phyloP scores from a whole-genome alignment of 2,888 invertebrate species.

The Nasonovia ribisnigri region DNA sequence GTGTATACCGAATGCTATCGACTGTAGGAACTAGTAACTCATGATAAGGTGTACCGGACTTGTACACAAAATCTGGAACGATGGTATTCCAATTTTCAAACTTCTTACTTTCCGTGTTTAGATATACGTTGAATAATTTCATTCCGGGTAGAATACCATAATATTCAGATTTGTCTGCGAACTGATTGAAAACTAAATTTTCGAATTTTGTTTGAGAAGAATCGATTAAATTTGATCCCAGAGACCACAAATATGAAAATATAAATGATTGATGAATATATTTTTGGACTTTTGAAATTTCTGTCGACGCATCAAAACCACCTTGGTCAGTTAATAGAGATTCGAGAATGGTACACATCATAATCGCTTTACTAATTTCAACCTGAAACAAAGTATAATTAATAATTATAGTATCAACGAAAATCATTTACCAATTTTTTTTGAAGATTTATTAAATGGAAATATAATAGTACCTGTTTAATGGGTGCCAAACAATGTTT shows the following conservation, averaged over 20 bases:
- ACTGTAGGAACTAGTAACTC: constrained; percentile 91
- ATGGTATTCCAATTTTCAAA: constrained; percentile 86
- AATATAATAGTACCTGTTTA: constrained; percentile 75
- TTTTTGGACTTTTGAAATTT: constrained; percentile 74
- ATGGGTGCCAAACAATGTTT: constrained; percentile 81
- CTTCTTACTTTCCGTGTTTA: constrained; percentile 78
- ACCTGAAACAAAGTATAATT: constrained; percentile 74
- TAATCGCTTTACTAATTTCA: constrained; percentile 84
- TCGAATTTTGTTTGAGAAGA: constrained; percentile 80
- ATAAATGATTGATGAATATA: constrained; percentile 84
- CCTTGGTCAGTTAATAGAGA: constrained; percentile 77
- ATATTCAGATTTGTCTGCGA: constrained; percentile 78
- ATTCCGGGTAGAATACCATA: constrained; percentile 70
- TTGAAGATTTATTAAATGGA: background rate
- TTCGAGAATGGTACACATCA: constrained; percentile 81
- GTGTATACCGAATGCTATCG: constrained; percentile 91
- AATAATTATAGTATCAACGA: background rate
- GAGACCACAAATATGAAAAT: constrained; percentile 86
- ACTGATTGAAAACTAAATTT: constrained; percentile 77
- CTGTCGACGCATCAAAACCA: constrained; percentile 73
- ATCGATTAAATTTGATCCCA: constrained; percentile 88
- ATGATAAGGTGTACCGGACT: constrained; percentile 81
- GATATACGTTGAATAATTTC: constrained; percentile 72
- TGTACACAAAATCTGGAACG: constrained; percentile 81
- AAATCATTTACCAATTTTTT: background rate